Conservation (phyloP, 2,888 invertebrate species). For the Drosophila meridionalis region DNA sequence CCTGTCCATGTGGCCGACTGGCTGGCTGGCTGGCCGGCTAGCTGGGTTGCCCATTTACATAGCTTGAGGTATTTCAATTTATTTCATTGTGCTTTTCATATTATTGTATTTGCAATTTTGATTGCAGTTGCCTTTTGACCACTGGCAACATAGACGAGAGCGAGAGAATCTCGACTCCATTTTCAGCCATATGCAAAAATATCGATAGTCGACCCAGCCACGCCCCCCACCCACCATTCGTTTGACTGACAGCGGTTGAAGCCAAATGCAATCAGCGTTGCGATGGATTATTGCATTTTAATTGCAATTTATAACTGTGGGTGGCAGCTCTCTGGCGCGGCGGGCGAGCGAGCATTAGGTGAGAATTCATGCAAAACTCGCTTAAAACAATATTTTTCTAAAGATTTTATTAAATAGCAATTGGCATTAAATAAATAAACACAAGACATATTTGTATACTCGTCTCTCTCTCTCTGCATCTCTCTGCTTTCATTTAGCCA, state of each 20-base stretch:
- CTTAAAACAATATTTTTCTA: constrained; percentile 65
- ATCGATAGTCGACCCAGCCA: constrained; percentile 33
- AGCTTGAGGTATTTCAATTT: constrained; percentile 80
- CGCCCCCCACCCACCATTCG: not conserved
- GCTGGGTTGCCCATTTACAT: constrained; percentile 68
- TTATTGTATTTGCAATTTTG: constrained; percentile 81
- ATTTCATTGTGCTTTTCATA: constrained; percentile 82
- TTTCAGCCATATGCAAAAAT: constrained; percentile 64
- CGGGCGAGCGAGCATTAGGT: not conserved
- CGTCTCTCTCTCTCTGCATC: not conserved
- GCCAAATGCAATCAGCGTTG: constrained; percentile 42
- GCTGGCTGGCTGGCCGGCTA: not conserved
- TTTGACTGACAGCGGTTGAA: constrained; percentile 39
- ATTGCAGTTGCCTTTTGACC: constrained; percentile 77
- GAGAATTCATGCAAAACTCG: constrained; percentile 34
- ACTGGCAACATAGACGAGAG: constrained; percentile 41
- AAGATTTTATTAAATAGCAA: constrained; percentile 57
- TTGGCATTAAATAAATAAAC: constrained; percentile 66
- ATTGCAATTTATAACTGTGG: constrained; percentile 40
- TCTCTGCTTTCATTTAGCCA: constrained; percentile 10
- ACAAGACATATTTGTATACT: constrained; percentile 35
- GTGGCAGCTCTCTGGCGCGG: not conserved
- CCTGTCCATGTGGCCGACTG: not conserved
- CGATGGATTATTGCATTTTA: constrained; percentile 45
- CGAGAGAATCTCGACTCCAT: constrained; percentile 31